Evolutionary conservation across 2,888 invertebrate species (phyloP).

Genomic region (Cryptophagus acutangulus): DNA sequence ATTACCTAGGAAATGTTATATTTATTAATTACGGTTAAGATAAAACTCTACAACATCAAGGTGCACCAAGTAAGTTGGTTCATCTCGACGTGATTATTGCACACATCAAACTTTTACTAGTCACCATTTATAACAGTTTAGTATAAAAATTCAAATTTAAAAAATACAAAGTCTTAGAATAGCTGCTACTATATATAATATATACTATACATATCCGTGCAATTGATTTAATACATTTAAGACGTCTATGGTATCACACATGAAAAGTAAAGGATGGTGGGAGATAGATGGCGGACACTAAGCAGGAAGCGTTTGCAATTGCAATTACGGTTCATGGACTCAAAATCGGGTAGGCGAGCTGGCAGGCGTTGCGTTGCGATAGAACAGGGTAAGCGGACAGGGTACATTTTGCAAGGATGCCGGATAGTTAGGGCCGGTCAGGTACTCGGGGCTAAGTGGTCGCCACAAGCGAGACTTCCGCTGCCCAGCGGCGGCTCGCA

Average conservation of each 20-base stretch:
- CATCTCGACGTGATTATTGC: conserved; percentile 44
- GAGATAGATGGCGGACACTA: conserved; percentile 35
- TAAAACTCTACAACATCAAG: conserved; percentile 43
- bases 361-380: neutral
- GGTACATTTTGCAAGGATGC: conserved; percentile 22
- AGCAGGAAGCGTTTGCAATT: conserved; percentile 30
- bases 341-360: conserved; percentile 25
- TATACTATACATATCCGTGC: conserved; percentile 49
- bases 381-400: conserved; percentile 3
- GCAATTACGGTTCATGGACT: conserved; percentile 17
- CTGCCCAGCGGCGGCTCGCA: conserved; percentile 44
- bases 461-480: conserved; percentile 41
- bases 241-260: conserved; percentile 49
- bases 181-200: conserved; percentile 49
- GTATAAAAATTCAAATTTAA: conserved; percentile 53
- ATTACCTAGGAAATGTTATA: conserved; percentile 46
- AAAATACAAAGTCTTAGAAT: conserved; percentile 51
- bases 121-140: conserved; percentile 50
- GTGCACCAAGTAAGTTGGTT: conserved; percentile 32
- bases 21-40: conserved; percentile 38
- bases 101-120: conserved; percentile 49
- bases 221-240: conserved; percentile 47
- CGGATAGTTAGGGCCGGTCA: conserved; percentile 39
- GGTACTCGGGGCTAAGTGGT: conserved; percentile 47
- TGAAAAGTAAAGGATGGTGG: conserved; percentile 42